phyloP scores from a whole-genome alignment of 2,113 vertebrate species.

The Oryctolagus cuniculus region DNA sequence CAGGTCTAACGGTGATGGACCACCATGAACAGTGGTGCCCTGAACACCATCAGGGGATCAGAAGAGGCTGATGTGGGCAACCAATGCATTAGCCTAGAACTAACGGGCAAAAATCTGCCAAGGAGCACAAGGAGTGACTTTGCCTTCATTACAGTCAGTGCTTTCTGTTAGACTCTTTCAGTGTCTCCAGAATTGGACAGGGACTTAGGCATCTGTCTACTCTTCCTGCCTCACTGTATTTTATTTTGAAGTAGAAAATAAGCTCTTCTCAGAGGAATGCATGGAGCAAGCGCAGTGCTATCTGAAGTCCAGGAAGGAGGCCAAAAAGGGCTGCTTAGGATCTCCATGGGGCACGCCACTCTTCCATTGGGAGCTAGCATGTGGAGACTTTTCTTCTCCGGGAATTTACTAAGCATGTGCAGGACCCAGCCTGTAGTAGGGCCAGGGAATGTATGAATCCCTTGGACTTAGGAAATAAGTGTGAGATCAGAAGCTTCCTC shows the following conservation, averaged over 20 bases:
- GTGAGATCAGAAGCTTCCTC: conserved; percentile 61
- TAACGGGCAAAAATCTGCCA: not conserved
- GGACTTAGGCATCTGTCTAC: not conserved
- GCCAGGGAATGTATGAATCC: not conserved
- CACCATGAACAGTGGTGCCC: not conserved
- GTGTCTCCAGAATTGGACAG: not conserved
- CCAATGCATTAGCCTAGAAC: not conserved
- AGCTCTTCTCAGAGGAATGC: conserved; percentile 61
- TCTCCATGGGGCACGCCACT: conserved; percentile 59
- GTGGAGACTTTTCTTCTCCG: conserved; percentile 43
- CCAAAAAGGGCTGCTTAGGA: conserved; percentile 52
- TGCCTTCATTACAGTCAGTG: not conserved
- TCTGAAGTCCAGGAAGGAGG: conserved; percentile 64
- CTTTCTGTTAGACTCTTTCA: not conserved
- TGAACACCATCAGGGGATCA: not conserved
- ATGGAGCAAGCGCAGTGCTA: conserved; percentile 49
- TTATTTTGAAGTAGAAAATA: conserved; percentile 45
- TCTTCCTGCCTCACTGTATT: conserved; percentile 5
- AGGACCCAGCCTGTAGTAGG: conserved; percentile 2
- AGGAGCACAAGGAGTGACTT: not conserved
- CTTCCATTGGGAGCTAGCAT: conserved; percentile 56
- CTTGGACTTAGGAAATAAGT: conserved; percentile 53
- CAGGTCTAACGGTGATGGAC: not conserved
- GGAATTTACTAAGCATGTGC: not conserved
- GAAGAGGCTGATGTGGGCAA: not conserved